Conservation (phyloP, 2,797 vertebrate species). For the Garrulus glandarius region DNA sequence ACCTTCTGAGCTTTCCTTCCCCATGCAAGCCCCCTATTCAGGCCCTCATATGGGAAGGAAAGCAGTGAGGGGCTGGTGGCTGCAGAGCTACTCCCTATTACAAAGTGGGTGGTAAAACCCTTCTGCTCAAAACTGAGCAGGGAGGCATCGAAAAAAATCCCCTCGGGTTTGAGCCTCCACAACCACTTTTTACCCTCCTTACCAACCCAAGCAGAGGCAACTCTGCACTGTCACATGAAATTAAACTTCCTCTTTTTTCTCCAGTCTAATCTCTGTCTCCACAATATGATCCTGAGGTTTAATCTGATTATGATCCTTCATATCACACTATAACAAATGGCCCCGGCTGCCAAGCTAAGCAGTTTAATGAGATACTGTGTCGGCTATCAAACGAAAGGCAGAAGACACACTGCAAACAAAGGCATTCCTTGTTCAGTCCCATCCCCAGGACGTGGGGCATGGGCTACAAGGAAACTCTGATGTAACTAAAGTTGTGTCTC, state of each 20-base stretch:
- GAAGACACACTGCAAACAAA: neutral
- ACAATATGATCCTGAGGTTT: neutral
- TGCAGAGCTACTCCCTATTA: neutral
- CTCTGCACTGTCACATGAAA: constrained; percentile 7
- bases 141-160: neutral
- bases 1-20: neutral
- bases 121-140: neutral
- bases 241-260: constrained; percentile 35
- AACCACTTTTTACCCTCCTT: neutral
- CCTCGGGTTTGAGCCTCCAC: neutral
- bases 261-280: neutral
- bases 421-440: neutral
- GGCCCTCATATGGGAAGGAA: neutral
- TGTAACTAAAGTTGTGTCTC: neutral
- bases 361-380: constrained; percentile 2
- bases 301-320: constrained; percentile 35
- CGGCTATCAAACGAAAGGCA: neutral
- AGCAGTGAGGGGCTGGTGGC: neutral
- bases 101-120: neutral
- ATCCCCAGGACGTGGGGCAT: neutral
- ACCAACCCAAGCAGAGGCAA: neutral
- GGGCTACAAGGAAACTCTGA: neutral
- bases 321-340: constrained; percentile 20
- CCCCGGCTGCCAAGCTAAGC: constrained; percentile 17
- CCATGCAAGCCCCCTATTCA: neutral